These are phyloP conservation scores for Macrotus californicus DNA, from an alignment of 2,113 vertebrate genomes.

Conservation along the genomic window DNA sequence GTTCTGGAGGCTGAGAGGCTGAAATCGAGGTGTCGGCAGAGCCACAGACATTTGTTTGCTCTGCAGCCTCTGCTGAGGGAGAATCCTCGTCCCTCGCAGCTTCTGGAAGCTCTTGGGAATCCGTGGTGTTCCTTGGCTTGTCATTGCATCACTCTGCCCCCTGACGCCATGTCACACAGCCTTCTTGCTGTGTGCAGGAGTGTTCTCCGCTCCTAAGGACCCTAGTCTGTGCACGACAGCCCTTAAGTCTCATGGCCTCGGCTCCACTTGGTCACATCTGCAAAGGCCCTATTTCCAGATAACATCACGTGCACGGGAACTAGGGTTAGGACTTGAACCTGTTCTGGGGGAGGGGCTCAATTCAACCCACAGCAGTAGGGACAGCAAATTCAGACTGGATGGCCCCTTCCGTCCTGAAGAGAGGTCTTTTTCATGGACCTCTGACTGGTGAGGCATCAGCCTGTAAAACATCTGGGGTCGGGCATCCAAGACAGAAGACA, in stretches of 20 bases:
- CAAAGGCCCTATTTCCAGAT: not conserved
- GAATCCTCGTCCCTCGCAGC: no score
- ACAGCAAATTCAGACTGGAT: not conserved
- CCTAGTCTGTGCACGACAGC: not conserved
- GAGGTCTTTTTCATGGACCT: not conserved
- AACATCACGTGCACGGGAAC: no score
- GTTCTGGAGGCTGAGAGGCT: not conserved
- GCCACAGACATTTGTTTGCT: accelerated
- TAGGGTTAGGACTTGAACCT: not conserved
- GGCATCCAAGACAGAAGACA: not conserved
- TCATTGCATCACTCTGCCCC: accelerated
- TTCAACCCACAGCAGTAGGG: not conserved
- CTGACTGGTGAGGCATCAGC: not conserved
- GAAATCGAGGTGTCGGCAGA: not conserved
- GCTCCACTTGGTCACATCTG: not conserved
- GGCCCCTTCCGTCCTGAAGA: not conserved
- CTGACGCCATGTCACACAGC: not conserved
- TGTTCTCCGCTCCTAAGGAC: not conserved
- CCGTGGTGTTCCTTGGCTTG: not conserved
- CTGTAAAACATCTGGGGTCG: not conserved
- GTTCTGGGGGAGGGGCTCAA: not conserved
- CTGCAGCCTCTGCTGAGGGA: not conserved
- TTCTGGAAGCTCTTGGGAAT: accelerated
- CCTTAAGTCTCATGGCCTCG: not conserved
- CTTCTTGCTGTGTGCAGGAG: not conserved